Conservation (phyloP, 2,888 invertebrate genomes). For the Atethmia centrago region DNA sequence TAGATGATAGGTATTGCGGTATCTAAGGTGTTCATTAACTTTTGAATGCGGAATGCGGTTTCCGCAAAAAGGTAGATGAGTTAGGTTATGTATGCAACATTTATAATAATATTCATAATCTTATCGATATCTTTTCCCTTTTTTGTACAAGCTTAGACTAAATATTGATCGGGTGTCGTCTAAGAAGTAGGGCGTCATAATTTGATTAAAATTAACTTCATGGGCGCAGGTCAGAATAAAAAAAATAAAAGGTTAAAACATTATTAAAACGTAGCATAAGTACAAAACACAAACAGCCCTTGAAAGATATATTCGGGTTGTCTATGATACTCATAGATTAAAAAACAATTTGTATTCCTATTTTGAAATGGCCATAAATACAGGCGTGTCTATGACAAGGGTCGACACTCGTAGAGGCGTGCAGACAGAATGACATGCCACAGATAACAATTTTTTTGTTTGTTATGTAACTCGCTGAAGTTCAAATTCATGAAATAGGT, state of each 20-base stretch:
- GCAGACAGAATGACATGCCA: slow-evolving; percentile 65
- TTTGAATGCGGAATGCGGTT: slow-evolving; percentile 34
- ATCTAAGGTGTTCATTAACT: slow-evolving; percentile 47
- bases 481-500: slow-evolving; percentile 18
- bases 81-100: background rate
- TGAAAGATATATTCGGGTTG: slow-evolving; percentile 27
- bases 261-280: slow-evolving; percentile 1
- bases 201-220: slow-evolving; percentile 20
- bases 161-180: slow-evolving; percentile 22
- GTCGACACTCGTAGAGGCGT: slow-evolving; percentile 68
- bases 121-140: background rate
- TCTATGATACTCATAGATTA: slow-evolving; percentile 52
- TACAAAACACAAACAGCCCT: slow-evolving; percentile 13
- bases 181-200: slow-evolving; percentile 9
- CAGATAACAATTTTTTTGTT: slow-evolving; percentile 62
- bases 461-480: slow-evolving; percentile 45
- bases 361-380: slow-evolving; percentile 67
- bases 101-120: background rate
- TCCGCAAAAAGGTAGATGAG: slow-evolving; percentile 6
- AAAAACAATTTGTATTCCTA: slow-evolving; percentile 66
- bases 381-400: slow-evolving; percentile 69
- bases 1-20: slow-evolving; percentile 24
- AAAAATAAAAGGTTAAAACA: background rate
- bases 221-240: background rate
- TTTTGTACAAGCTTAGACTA: background rate